A percentile compares a stretch with the other conserved stretches of the same genome.
These are phyloP conservation scores for Aspiorhynchus laticeps DNA, from an alignment of 2,113 vertebrate species.

Conservation along the genomic window DNA sequence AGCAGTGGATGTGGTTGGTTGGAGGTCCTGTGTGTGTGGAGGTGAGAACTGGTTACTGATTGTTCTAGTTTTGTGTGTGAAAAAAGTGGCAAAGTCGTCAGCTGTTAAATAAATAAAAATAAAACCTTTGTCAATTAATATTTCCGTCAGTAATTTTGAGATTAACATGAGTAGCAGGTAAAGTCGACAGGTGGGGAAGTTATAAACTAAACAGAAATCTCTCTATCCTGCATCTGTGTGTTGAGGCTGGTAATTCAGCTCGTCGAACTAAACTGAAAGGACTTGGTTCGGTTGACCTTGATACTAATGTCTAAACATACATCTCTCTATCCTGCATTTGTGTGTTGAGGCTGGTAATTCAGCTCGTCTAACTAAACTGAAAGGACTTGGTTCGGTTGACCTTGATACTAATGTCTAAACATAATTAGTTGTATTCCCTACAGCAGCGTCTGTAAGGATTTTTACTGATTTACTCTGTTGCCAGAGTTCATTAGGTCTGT, in stretches of 20 bases:
- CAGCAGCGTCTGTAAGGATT: constrained; percentile 30
- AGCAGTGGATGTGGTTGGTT: no score
- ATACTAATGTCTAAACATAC: neutral
- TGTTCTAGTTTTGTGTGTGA: no score
- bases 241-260: no score
- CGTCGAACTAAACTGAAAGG: neutral
- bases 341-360: neutral
- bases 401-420: neutral
- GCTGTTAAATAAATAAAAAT: no score
- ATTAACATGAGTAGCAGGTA: neutral
- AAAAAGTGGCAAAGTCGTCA: no score
- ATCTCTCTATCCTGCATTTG: neutral
- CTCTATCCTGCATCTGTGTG: neutral
- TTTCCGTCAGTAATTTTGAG: neutral
- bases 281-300: neutral
- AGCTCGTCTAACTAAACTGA: neutral
- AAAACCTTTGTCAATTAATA: neutral
- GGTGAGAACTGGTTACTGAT: no score
- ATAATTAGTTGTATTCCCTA: neutral
- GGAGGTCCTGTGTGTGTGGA: no score
- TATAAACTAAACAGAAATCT: neutral
- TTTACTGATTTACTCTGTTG: constrained; percentile 7
- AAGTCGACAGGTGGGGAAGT: neutral
- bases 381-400: neutral
- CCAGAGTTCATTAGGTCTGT: constrained; percentile 41